These are phyloP conservation scores for Centruroides vittatus DNA, from an alignment of 1,140 invertebrate genomes.

Conservation along the genomic window DNA sequence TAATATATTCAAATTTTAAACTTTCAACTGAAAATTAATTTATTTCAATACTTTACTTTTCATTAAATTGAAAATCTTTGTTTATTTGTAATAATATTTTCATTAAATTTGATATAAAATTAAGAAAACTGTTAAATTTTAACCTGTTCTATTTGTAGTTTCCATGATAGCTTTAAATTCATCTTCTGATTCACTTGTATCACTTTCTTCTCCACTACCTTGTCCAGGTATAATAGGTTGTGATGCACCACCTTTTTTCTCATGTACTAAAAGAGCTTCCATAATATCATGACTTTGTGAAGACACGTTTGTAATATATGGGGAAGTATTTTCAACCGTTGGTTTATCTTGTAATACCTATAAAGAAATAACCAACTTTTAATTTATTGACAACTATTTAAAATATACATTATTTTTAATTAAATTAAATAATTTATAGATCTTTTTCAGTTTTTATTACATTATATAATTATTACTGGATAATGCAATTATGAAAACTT, in stretches of 20 bases:
- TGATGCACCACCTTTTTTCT: slow-evolving; percentile 50
- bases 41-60: no score
- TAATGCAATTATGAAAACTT: no score
- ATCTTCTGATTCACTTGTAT: slow-evolving; percentile 16
- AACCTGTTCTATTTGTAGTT: not conserved
- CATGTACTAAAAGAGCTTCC: slow-evolving; percentile 75
- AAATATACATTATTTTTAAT: no score
- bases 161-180: slow-evolving; percentile 1
- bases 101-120: no score
- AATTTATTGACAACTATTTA: no score
- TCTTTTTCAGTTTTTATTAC: no score
- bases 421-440: no score
- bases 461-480: no score
- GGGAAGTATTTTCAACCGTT: slow-evolving; percentile 1
- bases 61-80: no score
- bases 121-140: not conserved
- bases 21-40: no score
- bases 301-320: not conserved
- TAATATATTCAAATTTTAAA: no score
- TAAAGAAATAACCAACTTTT: not conserved
- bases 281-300: slow-evolving; percentile 63
- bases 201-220: slow-evolving; percentile 14
- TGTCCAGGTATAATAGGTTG: slow-evolving; percentile 15
- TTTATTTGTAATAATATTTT: no score
- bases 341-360: slow-evolving; percentile 1